Evolutionary conservation across 2,888 invertebrate species (phyloP).

Genomic region (Capitulum mitella): DNA sequence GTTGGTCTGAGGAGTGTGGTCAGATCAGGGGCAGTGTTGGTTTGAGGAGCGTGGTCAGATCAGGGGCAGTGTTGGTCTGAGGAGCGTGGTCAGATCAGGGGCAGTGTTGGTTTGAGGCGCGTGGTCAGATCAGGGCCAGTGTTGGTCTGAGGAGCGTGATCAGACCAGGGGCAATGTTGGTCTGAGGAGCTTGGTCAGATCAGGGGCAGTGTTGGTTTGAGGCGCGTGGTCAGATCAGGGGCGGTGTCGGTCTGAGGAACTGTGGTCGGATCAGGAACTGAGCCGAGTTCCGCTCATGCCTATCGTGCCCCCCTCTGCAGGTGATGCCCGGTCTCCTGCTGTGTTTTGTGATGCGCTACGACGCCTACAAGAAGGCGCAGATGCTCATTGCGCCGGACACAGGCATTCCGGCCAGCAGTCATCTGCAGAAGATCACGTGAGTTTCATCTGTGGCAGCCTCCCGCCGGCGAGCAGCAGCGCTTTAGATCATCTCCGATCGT

Average conservation of each 20-base stretch:
- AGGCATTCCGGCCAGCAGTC: conserved; percentile 53
- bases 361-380: conserved; percentile 91
- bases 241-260: neutral
- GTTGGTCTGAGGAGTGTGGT: too few species aligned
- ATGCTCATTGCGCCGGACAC: conserved; percentile 48
- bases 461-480: too few species aligned
- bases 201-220: too few species aligned
- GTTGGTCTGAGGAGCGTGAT: too few species aligned
- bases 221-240: neutral
- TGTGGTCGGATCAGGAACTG: too few species aligned
- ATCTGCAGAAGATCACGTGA: conserved; percentile 45
- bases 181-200: too few species aligned
- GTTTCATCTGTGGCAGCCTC: too few species aligned
- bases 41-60: too few species aligned
- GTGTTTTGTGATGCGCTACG: conserved; percentile 93
- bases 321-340: conserved; percentile 93
- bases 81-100: neutral
- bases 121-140: too few species aligned
- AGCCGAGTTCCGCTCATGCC: too few species aligned
- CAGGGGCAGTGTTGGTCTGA: too few species aligned
- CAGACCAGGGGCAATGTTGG: neutral
- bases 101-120: neutral
- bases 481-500: too few species aligned
- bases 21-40: neutral
- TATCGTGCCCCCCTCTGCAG: conserved; percentile 40